Base-by-base conservation (phyloP, 1,140 invertebrate genomes). In the Conus betulinus region DNA sequence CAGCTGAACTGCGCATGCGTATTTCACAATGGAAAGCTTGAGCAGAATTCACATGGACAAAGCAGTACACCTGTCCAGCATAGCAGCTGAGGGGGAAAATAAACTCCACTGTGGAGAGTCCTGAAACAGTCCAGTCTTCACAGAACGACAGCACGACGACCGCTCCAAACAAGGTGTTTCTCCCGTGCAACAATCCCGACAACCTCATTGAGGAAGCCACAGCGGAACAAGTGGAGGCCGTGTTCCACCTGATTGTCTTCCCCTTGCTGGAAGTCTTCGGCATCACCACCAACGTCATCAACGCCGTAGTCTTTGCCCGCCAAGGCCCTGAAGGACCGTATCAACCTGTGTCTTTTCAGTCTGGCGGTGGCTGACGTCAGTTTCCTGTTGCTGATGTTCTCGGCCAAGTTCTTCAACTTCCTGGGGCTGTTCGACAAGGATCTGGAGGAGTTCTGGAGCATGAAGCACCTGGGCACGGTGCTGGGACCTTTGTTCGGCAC, bases 311-410 rank as follows among this genome's bases (percentile, higher is more conserved):
- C 7, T 85, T 85, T 23, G 5, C 23, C 8, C 84, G 84, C 6
- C 84, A 85, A 63, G 84, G 84, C 1, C 84, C n/a, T 85, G 51
- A 67, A 52, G n/a, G 67, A 85, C 39, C 10, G 84, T 13, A 85
- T 85, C 60, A 85, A 85, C 67, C 51, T 85, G 60, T 85, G 84
- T 74, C 84, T 85, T 11, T 85, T 85, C 39, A 74, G 84, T 51
- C 84, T 85, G 63, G 84, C 84, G 3, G 27, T 74, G 51, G 84
- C 84, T 2, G 84, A 85, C 53, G 52, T 67, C 20, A 52, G 27
- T 39, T 85, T 85, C 23, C 67, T 85, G n/a, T 67, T 85, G 13
- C 1, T 52, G 8, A 39, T 74, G 5, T 85, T 85, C n/a, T n/a
- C n/a, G n/a, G n/a, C n/a, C n/a, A n/a, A n/a, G n/a, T n/a, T n/a